Percentiles rank a stretch among this genome's conserved stretches.
phyloP scores from a whole-genome alignment of 2,888 invertebrate genomes.

The Volucella zonaria region DNA sequence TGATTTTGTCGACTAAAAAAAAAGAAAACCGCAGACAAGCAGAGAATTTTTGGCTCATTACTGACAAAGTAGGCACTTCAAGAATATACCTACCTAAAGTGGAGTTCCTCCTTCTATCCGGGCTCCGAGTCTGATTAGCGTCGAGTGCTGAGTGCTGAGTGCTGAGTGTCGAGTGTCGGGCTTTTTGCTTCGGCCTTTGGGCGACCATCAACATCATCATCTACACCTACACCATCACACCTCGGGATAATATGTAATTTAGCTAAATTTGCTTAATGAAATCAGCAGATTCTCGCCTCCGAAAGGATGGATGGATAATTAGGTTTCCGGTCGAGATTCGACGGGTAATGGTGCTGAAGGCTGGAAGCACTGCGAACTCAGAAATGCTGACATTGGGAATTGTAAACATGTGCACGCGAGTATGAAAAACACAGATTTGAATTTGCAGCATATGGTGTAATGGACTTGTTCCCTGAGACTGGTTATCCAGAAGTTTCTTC shows the following conservation, averaged over 20 bases:
- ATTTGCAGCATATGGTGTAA: constrained; percentile 48
- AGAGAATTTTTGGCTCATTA: constrained; percentile 46
- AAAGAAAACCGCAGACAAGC: constrained; percentile 45
- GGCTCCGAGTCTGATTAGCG: constrained; percentile 45
- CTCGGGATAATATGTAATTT: constrained; percentile 50
- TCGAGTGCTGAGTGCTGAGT: background rate
- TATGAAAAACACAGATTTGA: constrained; percentile 32
- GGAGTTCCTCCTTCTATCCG: background rate
- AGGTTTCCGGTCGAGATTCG: constrained; percentile 30
- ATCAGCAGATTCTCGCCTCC: constrained; percentile 54
- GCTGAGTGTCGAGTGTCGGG: background rate
- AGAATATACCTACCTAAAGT: background rate
- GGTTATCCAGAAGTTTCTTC: constrained; percentile 27
- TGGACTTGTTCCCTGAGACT: constrained; percentile 27
- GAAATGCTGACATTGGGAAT: constrained; percentile 3
- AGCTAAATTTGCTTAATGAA: constrained; percentile 61
- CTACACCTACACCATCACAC: background rate
- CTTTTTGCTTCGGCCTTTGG: background rate
- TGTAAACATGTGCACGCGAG: constrained; percentile 32
- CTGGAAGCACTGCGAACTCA: no score
- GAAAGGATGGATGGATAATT: constrained; percentile 48
- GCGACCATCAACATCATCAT: constrained; percentile 32
- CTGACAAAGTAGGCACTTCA: constrained; percentile 26
- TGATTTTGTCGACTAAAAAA: no score
- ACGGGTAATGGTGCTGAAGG: constrained; percentile 17